These are phyloP conservation scores for Eptesicus fuscus DNA, from an alignment of 2,113 vertebrate species.

Conservation along the genomic window DNA sequence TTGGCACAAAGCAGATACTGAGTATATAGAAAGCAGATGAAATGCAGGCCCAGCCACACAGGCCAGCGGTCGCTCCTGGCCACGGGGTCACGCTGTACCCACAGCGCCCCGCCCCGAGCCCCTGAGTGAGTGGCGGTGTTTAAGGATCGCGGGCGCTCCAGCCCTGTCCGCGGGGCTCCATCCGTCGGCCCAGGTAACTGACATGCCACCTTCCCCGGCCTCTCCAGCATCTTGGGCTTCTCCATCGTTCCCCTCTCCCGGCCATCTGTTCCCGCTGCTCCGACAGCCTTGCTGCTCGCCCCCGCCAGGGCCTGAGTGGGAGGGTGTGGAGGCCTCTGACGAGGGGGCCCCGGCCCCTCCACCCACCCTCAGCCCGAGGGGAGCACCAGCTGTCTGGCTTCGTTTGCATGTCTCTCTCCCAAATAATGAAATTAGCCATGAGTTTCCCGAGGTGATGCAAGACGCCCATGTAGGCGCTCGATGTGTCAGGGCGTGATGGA, in stretches of 20 bases:
- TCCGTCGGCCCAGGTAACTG: conserved; percentile 78
- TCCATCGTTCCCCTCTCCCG: conserved; percentile 77
- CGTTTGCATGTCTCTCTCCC: conserved; percentile 95
- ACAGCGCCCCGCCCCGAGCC: background rate
- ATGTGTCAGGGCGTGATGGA: conserved; percentile 84
- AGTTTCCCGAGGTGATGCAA: conserved; percentile 97
- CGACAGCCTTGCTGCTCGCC: conserved; percentile 79
- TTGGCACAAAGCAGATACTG: background rate
- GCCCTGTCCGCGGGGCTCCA: conserved; percentile 48
- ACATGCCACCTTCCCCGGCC: conserved; percentile 74
- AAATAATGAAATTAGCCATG: conserved; percentile 99
- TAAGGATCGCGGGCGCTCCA: background rate
- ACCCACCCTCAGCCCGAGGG: conserved; percentile 91
- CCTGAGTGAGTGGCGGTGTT: accelerated
- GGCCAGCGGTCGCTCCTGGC: background rate
- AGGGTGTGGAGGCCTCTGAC: conserved; percentile 85
- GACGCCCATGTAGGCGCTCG: conserved; percentile 86
- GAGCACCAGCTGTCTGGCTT: conserved; percentile 95
- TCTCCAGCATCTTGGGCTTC: conserved; percentile 74
- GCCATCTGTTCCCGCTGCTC: conserved; percentile 92
- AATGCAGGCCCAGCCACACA: accelerated
- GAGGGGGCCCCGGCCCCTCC: conserved; percentile 91
- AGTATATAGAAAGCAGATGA: background rate
- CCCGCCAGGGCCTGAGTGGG: conserved; percentile 87
- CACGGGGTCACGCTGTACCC: background rate